These are phyloP conservation scores for Drosophila ficusphila DNA, from an alignment of 1,140 invertebrate species.

Conservation along the genomic window DNA sequence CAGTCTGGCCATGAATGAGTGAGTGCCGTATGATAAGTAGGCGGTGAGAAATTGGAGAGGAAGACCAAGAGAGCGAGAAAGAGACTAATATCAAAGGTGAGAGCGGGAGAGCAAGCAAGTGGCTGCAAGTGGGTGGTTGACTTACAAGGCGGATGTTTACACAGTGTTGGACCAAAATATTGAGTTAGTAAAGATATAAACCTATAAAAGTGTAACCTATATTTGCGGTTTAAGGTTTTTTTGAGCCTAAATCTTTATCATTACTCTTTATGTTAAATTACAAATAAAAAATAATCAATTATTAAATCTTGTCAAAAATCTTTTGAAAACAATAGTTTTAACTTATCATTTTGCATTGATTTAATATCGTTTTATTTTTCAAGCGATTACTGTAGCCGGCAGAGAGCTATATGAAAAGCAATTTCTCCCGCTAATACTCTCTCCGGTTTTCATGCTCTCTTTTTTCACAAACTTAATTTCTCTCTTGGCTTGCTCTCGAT, in stretches of 20 bases:
- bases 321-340: too few relatives aligned
- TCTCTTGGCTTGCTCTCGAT: not conserved
- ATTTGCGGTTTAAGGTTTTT: too few relatives aligned
- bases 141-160: constrained; percentile 25
- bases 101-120: constrained; percentile 12
- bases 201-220: too few relatives aligned
- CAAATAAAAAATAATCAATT: not conserved
- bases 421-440: not conserved
- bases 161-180: constrained; percentile 14
- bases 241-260: too few relatives aligned
- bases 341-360: not conserved
- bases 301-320: not conserved
- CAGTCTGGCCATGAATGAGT: constrained; percentile 77
- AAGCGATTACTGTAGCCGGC: constrained; percentile 42
- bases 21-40: constrained; percentile 71
- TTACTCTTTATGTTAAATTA: too few relatives aligned
- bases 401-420: constrained; percentile 27
- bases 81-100: too few relatives aligned
- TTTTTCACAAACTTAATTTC: constrained; percentile 1
- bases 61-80: constrained; percentile 8
- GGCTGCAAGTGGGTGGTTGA: not conserved
- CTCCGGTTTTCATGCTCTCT: constrained; percentile 4
- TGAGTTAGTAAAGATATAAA: too few relatives aligned
- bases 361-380: not conserved
- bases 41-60: constrained; percentile 46